Evolutionary conservation across 2,797 vertebrate species (phyloP), one percentile per base, ranked within the genome.

Genomic region (Pipistrellus nathusii): DNA sequence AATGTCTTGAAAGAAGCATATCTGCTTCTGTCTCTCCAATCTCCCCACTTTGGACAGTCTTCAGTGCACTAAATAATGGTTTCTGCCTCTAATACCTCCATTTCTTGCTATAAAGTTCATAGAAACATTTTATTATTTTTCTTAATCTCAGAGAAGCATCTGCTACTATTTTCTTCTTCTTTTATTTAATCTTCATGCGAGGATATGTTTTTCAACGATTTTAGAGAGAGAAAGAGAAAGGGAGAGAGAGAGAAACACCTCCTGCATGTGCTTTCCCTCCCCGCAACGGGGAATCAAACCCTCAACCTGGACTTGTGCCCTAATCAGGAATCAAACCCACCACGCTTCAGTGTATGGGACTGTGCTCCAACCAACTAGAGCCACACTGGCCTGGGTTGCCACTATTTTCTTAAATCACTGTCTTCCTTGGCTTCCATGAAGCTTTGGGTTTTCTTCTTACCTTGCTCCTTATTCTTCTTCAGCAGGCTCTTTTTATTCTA

Each of bases 101-200:
- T 59, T 85, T 89, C 62, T 62, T 92, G 30, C 35, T 85, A 41
- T 44, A 82, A 76, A 90, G 86, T 90, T 68, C 32, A 57, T 88
- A 17, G 17, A 81, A 87, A 92, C 30, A 71, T 14, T 80, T 92
- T 32, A 82, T 11, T n/a, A 75, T 68, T 92, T 92, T 77, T 32
- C 81, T 92, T 87, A 90, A 71, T 44, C 41, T 62, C n/a, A 53
- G 0, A 80, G 44, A 86, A 69, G 38, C 10, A n/a, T 44, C 21
- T 55, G 62, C 13, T 64, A 55, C n/a, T 55, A 9, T 72, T 82
- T 75, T 90, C 62, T 66, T 66, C 30, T n/a, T 64, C 57, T 62
- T 62, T 62, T 62, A 62, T n/a, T 32, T 32, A 66, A 66, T 66
- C 64, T 32, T 66, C 17, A 66, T 1, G n/a, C 17, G 0, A 66